Evolutionary conservation across 2,113 vertebrate genomes (phyloP), one percentile per base, ranked within the genome.

Genomic region (Anolis carolinensis): DNA sequence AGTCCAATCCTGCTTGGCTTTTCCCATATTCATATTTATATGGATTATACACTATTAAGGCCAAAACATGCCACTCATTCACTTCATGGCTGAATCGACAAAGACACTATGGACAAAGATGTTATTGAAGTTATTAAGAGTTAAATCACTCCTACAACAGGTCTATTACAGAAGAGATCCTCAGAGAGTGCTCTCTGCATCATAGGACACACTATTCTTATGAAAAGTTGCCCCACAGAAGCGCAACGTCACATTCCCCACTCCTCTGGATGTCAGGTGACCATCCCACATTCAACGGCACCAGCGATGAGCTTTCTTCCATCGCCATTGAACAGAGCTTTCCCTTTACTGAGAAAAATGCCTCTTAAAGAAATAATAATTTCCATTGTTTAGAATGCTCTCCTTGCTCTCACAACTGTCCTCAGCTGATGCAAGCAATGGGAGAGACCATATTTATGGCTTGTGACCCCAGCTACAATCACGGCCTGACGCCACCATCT

Each of bases 261-360:
- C 36, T 72, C 50, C 23, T 50, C 48, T 10, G 21, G 36, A 32
- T 55, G 36, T 21, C 72, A 25, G 25, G 32, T 2, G 6, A 5
- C 18, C 7, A 23, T 5, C 36, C 81, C 21, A 9, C 5, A 5
- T n/a, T 75, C 52, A 74, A 27, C 70, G 1, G 18, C 7, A 70
- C 1, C 27, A 50, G 9, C 0, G 1, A 39, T 0, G 50, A 3
- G 62, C 2, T 7, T 52, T 0, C 10, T 65, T 32, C 20, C 4
- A 16, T 7, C 25, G 20, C 4, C 32, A 6, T 10, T 27, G 7
- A 6, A 39, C 1, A 20, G 23, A 14, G 27, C 21, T 50, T n/a
- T 32, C 65, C 34, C 34, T n/a, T 32, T 1, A 10, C n/a, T 25
- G 39, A 63, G 27, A 48, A 59, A 59, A 59, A 59, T 0, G 5